Conservation (phyloP, 2,113 vertebrate species). For the Hippocampus mohnikei region DNA sequence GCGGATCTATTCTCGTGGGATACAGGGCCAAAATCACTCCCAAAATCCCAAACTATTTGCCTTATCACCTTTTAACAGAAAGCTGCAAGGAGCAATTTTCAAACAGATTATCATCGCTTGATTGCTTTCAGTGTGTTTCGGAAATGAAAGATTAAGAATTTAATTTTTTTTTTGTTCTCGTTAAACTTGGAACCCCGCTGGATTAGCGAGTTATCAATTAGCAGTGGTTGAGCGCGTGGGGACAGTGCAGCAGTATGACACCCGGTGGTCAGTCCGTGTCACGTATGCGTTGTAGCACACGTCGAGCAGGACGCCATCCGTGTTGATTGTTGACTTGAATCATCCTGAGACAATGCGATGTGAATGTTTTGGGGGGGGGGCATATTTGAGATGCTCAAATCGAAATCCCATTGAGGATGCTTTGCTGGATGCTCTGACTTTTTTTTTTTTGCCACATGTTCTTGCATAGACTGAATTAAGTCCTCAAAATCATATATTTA, state of each 20-base stretch:
- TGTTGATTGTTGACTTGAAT: constrained; percentile 42
- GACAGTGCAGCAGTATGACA: constrained; percentile 28
- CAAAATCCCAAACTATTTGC: too few relatives aligned
- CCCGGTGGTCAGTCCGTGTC: constrained; percentile 20
- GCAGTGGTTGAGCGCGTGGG: constrained; percentile 24
- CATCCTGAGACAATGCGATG: constrained; percentile 52
- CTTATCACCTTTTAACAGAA: too few relatives aligned
- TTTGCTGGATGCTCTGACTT: not conserved
- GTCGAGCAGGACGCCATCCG: constrained; percentile 9
- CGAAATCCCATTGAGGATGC: not conserved
- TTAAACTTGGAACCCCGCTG: not conserved
- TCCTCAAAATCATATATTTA: not conserved
- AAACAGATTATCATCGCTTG: not conserved
- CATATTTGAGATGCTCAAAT: constrained; percentile 50
- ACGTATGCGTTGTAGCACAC: constrained; percentile 69
- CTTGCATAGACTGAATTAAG: constrained; percentile 16
- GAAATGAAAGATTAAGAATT: not conserved
- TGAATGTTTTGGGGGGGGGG: not conserved
- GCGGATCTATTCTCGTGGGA: not conserved
- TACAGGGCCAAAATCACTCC: not conserved
- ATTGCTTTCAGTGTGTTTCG: not conserved
- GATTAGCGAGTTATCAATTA: not conserved
- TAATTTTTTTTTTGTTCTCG: not conserved
- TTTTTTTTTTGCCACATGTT: constrained; percentile 21
- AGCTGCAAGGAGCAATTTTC: too few relatives aligned